Conservation (phyloP, 2,797 vertebrate genomes). For the Gephyroberyx darwinii region DNA sequence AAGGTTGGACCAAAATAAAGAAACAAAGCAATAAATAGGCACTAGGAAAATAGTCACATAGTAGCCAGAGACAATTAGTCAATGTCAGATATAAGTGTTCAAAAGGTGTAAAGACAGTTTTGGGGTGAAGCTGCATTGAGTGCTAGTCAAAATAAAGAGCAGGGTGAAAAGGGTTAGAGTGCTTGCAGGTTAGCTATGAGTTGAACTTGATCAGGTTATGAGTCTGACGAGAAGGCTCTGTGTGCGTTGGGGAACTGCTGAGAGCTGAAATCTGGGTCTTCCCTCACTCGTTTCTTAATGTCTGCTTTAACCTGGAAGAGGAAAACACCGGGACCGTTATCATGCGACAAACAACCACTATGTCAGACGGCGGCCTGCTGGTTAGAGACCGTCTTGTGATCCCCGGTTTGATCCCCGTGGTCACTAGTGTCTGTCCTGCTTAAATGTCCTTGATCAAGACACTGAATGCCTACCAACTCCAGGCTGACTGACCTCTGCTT, state of each 20-base stretch:
- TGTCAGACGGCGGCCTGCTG: background rate
- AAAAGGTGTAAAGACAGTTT: conserved; percentile 22
- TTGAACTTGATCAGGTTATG: conserved; percentile 64
- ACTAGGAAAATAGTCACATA: conserved; percentile 53
- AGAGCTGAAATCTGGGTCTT: conserved; percentile 88
- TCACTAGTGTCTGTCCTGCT: background rate
- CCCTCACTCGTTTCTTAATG: conserved; percentile 88
- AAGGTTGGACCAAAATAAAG: conserved; percentile 32
- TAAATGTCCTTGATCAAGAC: background rate
- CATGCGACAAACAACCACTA: background rate
- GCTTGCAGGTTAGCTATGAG: conserved; percentile 26
- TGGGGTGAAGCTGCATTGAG: conserved; percentile 23
- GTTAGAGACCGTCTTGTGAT: background rate
- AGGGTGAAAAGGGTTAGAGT: conserved; percentile 5
- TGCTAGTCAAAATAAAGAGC: conserved; percentile 10
- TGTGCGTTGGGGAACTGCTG: conserved; percentile 91
- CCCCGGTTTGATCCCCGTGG: too few species aligned
- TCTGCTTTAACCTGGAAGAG: conserved; percentile 86
- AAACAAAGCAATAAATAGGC: conserved; percentile 73
- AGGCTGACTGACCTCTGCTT: too few species aligned
- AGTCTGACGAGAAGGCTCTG: conserved; percentile 87
- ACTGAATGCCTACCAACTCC: background rate
- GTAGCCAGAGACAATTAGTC: conserved; percentile 40
- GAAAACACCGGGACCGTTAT: background rate
- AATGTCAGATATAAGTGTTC: conserved; percentile 42